Evolutionary conservation across 2,888 invertebrate species (phyloP).

Genomic region (Dryomyza anilis): DNA sequence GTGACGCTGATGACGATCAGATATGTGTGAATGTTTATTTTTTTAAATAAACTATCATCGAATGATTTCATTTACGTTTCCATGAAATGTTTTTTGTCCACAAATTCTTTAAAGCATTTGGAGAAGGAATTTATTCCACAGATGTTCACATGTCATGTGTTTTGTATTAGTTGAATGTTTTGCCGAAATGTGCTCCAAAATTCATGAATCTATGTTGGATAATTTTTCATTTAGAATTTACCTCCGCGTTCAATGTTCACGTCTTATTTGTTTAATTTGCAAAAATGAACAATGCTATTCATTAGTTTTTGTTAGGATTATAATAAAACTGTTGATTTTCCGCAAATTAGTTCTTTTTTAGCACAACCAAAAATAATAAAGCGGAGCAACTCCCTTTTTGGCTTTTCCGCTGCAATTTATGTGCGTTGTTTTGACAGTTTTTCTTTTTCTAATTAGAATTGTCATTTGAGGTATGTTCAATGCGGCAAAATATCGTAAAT

Average conservation of each 20-base stretch:
- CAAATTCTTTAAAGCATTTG: not conserved
- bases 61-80: constrained; percentile 9
- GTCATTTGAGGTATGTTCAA: not conserved
- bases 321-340: not conserved
- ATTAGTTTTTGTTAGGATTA: not conserved
- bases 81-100: not conserved
- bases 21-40: constrained; percentile 4
- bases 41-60: not conserved
- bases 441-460: not conserved
- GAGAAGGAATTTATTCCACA: not conserved
- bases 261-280: not conserved
- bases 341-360: no score
- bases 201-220: no score
- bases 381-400: constrained; percentile 19
- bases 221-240: no score
- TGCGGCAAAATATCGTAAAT: not conserved
- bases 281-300: not conserved
- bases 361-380: constrained; percentile 8
- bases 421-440: constrained; percentile 19
- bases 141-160: not conserved
- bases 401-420: constrained; percentile 11
- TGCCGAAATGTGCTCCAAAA: no score
- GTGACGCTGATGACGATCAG: constrained; percentile 9
- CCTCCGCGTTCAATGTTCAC: not conserved
- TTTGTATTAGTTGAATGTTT: not conserved